Evolutionary conservation across 2,113 vertebrate species (phyloP), one percentile per base, ranked within the genome.

Genomic region (Plestiodon gilberti): DNA sequence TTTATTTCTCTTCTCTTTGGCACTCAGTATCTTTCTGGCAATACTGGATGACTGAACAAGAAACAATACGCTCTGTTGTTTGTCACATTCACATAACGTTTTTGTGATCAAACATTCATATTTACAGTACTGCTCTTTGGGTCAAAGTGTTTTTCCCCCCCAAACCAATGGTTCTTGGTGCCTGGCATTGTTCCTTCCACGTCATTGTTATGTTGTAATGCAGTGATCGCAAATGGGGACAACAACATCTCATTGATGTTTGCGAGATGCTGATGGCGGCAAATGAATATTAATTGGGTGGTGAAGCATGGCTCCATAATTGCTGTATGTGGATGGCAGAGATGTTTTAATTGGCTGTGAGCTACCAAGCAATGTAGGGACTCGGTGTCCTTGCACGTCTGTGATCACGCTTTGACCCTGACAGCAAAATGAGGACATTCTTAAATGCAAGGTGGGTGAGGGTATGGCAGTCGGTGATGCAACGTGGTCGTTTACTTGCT

Each of bases 281-380:
- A 92, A 93, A 84, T 78, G 90, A 93, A 93, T 95, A 90, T 92
- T 94, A 93, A 95, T 92, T 88, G 86, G 28, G 82, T 77, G 86
- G 40, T 89, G 93, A 93, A 92, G 90, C 90, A 87, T 90, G 89
- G 91, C 85, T 92, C 88, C 93, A 90, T 95, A 95, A 95, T 95
- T 95, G 92, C 87, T 64, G 88, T 35, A 4, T 67, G 28, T 57
- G 90, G 82, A 76, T 81, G 28, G 40, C 73, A 70, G 57, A 93
- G 89, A 90, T 77, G 35, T 33, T 92, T 40, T 84, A 93, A 90
- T 79, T 91, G 83, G 83, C 87, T 59, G 74, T 81, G 87, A 90
- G 35, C 25, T 73, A 57, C 25, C 71, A 85, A 74, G 76, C 43
- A 30, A 90, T 40, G 61, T 18, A 43, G 59, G 43, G n/a, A 59